Percentiles rank a stretch among this genome's conserved stretches.
These are phyloP conservation scores for Lepidonotus clava DNA, from an alignment of 2,888 invertebrate genomes.

Conservation along the genomic window DNA sequence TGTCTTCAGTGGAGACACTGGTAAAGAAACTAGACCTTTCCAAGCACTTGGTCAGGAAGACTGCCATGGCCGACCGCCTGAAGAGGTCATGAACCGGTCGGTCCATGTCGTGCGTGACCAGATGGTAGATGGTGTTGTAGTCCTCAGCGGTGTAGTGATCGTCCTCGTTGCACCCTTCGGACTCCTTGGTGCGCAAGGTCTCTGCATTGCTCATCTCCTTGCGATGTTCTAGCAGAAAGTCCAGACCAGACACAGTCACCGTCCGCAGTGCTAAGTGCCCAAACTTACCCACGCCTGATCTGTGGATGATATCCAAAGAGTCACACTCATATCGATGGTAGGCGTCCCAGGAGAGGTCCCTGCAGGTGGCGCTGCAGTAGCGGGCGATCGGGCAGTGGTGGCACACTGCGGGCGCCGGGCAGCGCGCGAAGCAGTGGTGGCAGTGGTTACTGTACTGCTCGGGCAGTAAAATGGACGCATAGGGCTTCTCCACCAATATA, in stretches of 20 bases:
- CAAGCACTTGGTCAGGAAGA: slow-evolving; percentile 73
- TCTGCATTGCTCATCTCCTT: not conserved
- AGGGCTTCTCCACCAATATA: slow-evolving; percentile 89
- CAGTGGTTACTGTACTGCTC: slow-evolving; percentile 84
- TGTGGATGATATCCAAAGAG: slow-evolving; percentile 53
- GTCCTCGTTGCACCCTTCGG: slow-evolving; percentile 64
- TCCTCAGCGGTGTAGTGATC: slow-evolving; percentile 71
- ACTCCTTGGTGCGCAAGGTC: not conserved
- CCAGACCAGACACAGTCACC: slow-evolving; percentile 47
- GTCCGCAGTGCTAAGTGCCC: slow-evolving; percentile 63
- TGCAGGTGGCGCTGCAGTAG: slow-evolving; percentile 62
- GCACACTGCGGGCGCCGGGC: slow-evolving; percentile 58
- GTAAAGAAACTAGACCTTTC: slow-evolving; percentile 69
- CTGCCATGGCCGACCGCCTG: slow-evolving; percentile 84
- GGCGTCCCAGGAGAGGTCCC: slow-evolving; percentile 38
- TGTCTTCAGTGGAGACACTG: slow-evolving; percentile 1
- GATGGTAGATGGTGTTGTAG: slow-evolving; percentile 85
- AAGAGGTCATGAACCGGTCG: slow-evolving; percentile 84
- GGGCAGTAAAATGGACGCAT: slow-evolving; percentile 87
- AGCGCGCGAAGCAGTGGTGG: slow-evolving; percentile 83
- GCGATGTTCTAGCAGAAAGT: not conserved
- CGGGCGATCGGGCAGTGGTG: slow-evolving; percentile 55
- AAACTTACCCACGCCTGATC: slow-evolving; percentile 63
- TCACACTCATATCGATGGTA: slow-evolving; percentile 64
- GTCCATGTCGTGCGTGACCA: slow-evolving; percentile 88